Conservation (phyloP, 2,888 invertebrate species). For the Axea sp. region DNA sequence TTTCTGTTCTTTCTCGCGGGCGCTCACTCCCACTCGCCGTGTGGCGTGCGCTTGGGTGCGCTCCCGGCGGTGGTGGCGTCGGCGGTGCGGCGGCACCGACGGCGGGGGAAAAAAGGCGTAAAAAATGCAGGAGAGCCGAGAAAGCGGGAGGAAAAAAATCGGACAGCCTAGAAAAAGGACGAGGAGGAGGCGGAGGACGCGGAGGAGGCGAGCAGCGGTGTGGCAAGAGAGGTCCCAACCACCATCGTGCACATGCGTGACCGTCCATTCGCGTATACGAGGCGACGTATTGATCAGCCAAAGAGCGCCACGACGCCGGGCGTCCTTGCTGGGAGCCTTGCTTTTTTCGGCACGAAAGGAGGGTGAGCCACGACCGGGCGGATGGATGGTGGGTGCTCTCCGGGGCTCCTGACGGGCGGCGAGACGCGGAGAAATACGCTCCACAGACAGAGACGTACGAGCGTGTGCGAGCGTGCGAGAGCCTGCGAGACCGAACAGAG, state of each 20-base stretch:
- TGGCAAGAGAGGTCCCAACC: slow-evolving; percentile 64
- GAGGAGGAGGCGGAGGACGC: slow-evolving; percentile 56
- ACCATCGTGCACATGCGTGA: slow-evolving; percentile 79
- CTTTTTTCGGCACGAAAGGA: slow-evolving; percentile 71
- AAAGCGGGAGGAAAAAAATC: slow-evolving; percentile 74
- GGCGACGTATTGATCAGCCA: slow-evolving; percentile 79
- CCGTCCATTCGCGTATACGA: slow-evolving; percentile 78
- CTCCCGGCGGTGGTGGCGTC: slow-evolving; percentile 46
- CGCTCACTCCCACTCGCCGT: slow-evolving; percentile 35
- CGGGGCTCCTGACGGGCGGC: slow-evolving; percentile 59
- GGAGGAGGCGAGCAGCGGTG: slow-evolving; percentile 54
- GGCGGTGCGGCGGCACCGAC: slow-evolving; percentile 38
- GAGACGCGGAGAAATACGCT: slow-evolving; percentile 51
- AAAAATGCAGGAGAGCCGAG: slow-evolving; percentile 75
- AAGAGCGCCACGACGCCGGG: slow-evolving; percentile 79
- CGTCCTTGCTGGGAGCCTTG: slow-evolving; percentile 79
- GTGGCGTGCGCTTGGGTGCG: slow-evolving; percentile 40
- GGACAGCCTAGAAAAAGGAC: slow-evolving; percentile 69
- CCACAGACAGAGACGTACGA: slow-evolving; percentile 53
- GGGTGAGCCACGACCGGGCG: slow-evolving; percentile 51
- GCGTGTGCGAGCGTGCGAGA: slow-evolving; percentile 34
- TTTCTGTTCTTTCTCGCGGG: slow-evolving; percentile 47
- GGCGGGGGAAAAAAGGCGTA: slow-evolving; percentile 65
- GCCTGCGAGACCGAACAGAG: slow-evolving; percentile 25
- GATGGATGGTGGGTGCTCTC: slow-evolving; percentile 56